A percentile compares a stretch with the other conserved stretches of the same genome.
Evolutionary conservation across 2,888 invertebrate genomes (phyloP).

Genomic region (Caenorhabditis doughertyi): DNA sequence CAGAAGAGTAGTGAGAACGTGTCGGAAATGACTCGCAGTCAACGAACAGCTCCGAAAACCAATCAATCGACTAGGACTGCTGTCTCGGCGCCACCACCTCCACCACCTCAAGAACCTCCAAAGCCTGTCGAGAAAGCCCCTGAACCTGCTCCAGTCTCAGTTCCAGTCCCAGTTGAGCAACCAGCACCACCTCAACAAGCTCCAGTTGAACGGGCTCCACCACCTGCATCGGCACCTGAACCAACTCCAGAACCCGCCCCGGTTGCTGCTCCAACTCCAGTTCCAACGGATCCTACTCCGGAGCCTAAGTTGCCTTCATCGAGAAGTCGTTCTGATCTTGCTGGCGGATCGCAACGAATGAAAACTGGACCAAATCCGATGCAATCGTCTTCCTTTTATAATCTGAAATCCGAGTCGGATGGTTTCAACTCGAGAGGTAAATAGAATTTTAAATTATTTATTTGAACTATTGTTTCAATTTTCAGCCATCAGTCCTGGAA

Average conservation of each 20-base stretch:
- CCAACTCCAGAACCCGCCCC: not conserved
- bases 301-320: conserved; percentile 17
- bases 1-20: conserved; percentile 33
- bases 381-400: conserved; percentile 35
- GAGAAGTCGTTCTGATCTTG: conserved; percentile 18
- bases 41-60: conserved; percentile 5
- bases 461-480: conserved; percentile 2
- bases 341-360: conserved; percentile 32
- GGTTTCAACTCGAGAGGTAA: conserved; percentile 26
- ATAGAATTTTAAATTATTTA: no score
- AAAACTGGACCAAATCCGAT: conserved; percentile 41
- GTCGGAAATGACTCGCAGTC: conserved; percentile 25
- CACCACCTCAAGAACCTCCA: conserved; percentile 24
- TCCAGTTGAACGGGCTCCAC: conserved; percentile 2
- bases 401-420: conserved; percentile 35
- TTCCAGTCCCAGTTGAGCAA: conserved; percentile 2
- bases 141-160: not conserved
- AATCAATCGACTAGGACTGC: conserved; percentile 31
- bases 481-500: conserved; percentile 41
- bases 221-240: not conserved
- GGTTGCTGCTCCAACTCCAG: not conserved
- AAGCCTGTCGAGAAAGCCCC: conserved; percentile 14
- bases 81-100: conserved; percentile 14
- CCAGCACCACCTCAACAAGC: not conserved
- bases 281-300: conserved; percentile 1